A percentile compares a stretch with the other conserved stretches of the same genome.
These are phyloP conservation scores for Takifugu flavidus DNA, from an alignment of 2,113 vertebrate species.

Conservation along the genomic window DNA sequence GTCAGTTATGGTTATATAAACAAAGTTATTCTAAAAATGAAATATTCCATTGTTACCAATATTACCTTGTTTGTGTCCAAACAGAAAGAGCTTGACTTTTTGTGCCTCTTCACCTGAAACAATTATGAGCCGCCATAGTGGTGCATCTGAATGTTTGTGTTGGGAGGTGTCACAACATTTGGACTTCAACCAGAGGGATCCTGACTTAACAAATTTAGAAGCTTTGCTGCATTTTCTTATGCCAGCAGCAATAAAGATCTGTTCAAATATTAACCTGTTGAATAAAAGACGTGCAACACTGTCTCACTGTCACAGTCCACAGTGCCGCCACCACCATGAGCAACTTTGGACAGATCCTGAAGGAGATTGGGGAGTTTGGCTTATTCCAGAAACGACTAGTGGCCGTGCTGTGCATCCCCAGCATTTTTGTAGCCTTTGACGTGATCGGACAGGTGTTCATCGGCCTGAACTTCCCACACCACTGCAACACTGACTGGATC, in stretches of 20 bases:
- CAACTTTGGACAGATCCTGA: conserved; percentile 73
- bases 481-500: conserved; percentile 86
- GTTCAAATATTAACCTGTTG: conserved; percentile 55
- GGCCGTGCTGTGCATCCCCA: conserved; percentile 67
- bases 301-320: not conserved
- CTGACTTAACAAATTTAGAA: not conserved
- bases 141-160: not conserved
- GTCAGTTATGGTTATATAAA: not conserved
- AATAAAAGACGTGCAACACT: not conserved
- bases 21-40: not conserved
- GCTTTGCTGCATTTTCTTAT: not conserved
- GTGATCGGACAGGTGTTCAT: conserved; percentile 83
- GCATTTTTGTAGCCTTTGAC: conserved; percentile 71
- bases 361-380: conserved; percentile 81
- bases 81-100: too few relatives aligned
- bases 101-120: too few relatives aligned
- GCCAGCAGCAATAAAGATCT: conserved; percentile 14
- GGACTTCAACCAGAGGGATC: conserved; percentile 21
- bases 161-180: not conserved
- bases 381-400: conserved; percentile 80
- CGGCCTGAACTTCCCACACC: conserved; percentile 65
- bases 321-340: conserved; percentile 61
- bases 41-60: too few relatives aligned
- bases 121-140: too few relatives aligned
- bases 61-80: too few relatives aligned